A percentile compares a stretch with the other conserved stretches of the same genome.
These are phyloP conservation scores for Ceyx margarethae DNA, from an alignment of 2,113 vertebrate species.

Conservation along the genomic window DNA sequence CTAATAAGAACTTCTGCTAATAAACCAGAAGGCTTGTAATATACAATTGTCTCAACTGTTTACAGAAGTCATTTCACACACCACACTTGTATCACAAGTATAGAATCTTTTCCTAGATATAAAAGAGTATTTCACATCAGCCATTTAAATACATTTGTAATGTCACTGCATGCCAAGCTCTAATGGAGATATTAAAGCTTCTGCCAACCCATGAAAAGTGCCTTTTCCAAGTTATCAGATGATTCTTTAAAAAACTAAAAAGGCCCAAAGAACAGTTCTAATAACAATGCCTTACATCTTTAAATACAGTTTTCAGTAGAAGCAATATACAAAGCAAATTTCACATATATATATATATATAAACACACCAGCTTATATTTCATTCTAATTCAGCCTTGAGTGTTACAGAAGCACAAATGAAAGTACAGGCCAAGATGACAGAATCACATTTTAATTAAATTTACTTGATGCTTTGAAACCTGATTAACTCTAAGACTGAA, in stretches of 20 bases:
- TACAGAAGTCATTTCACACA: not conserved
- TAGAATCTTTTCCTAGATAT: not conserved
- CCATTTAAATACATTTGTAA: not conserved
- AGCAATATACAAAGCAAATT: not conserved
- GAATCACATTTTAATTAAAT: not conserved
- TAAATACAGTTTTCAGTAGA: not conserved
- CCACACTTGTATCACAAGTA: not conserved
- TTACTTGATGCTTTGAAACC: not conserved
- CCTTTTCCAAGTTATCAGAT: not conserved
- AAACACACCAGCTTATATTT: not conserved
- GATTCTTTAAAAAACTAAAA: not conserved
- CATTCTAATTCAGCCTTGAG: not conserved
- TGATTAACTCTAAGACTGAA: not conserved
- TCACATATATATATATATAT: not conserved
- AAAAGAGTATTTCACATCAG: not conserved
- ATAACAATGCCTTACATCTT: not conserved
- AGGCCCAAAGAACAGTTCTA: not conserved
- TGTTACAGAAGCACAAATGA: not conserved
- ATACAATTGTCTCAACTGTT: not conserved
- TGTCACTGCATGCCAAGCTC: not conserved
- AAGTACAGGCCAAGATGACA: not conserved
- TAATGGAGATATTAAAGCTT: not conserved
- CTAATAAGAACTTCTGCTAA: not conserved
- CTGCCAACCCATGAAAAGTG: not conserved
- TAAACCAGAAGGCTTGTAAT: not conserved